These are phyloP conservation scores for Antheraea mylitta DNA, from an alignment of 1,140 invertebrate genomes.

Conservation along the genomic window DNA sequence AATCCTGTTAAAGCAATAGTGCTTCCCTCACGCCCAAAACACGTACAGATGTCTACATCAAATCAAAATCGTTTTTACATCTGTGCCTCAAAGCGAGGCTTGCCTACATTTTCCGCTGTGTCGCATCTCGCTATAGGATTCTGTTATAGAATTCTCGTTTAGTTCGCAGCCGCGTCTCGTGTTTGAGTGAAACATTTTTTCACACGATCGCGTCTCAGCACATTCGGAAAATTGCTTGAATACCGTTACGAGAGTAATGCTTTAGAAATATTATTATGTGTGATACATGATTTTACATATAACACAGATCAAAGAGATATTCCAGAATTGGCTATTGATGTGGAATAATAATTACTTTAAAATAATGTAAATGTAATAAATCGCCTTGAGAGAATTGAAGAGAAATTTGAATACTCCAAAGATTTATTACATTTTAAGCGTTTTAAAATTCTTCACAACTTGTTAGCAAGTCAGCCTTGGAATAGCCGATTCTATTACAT, in stretches of 20 bases:
- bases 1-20: not conserved
- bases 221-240: slow-evolving; percentile 1
- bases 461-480: too few relatives aligned
- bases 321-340: too few relatives aligned
- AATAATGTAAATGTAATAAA: too few relatives aligned
- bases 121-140: not conserved
- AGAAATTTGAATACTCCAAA: too few relatives aligned
- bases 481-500: too few relatives aligned
- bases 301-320: not conserved
- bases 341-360: too few relatives aligned
- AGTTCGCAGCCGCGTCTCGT: not conserved
- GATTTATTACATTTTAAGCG: too few relatives aligned
- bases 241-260: not conserved
- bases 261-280: not conserved
- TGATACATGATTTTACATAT: not conserved
- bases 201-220: not conserved
- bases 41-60: not conserved
- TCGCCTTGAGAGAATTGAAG: too few relatives aligned
- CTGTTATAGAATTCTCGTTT: not conserved
- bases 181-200: slow-evolving; percentile 2
- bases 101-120: not conserved
- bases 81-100: not conserved
- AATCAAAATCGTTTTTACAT: not conserved
- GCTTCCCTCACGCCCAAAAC: not conserved
- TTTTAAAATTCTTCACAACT: too few relatives aligned